A percentile compares a stretch with the other conserved stretches of the same genome.
Evolutionary conservation across 2,888 invertebrate species (phyloP).

Genomic region (Heliconius erato): DNA sequence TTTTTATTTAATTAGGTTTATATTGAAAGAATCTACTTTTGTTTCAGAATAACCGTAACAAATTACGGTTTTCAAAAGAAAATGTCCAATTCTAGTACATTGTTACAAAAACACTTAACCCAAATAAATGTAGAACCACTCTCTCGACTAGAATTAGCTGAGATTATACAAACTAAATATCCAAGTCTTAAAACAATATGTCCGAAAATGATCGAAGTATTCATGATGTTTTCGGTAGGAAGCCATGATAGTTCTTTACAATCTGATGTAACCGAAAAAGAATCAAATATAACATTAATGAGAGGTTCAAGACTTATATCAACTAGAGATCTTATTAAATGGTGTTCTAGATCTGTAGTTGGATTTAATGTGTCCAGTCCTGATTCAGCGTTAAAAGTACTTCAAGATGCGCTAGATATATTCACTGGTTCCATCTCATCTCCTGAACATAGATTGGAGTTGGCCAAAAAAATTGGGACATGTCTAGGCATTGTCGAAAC

Average conservation of each 20-base stretch:
- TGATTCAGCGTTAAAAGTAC: slow-evolving; percentile 88
- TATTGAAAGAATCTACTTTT: not conserved
- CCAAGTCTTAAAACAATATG: slow-evolving; percentile 90
- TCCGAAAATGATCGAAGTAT: slow-evolving; percentile 92
- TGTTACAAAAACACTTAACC: slow-evolving; percentile 93
- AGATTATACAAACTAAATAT: slow-evolving; percentile 89
- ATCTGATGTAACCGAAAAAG: slow-evolving; percentile 65
- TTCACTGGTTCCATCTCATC: slow-evolving; percentile 93
- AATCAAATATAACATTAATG: slow-evolving; percentile 63
- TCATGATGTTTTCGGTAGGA: slow-evolving; percentile 91
- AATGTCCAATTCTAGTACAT: slow-evolving; percentile 87
- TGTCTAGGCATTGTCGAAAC: slow-evolving; percentile 93
- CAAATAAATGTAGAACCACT: slow-evolving; percentile 93
- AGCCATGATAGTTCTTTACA: slow-evolving; percentile 85
- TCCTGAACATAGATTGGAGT: slow-evolving; percentile 87
- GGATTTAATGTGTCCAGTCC: slow-evolving; percentile 91
- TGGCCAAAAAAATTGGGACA: slow-evolving; percentile 91
- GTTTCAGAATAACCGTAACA: slow-evolving; percentile 85
- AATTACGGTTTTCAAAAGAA: slow-evolving; percentile 87
- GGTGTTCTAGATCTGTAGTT: slow-evolving; percentile 92
- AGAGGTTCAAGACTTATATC: slow-evolving; percentile 89
- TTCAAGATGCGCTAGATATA: slow-evolving; percentile 96
- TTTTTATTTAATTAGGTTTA: not conserved
- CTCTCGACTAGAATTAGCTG: slow-evolving; percentile 89
- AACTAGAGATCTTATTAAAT: slow-evolving; percentile 96